Conservation (phyloP, 2,888 invertebrate genomes). For the Melanargia galathea region DNA sequence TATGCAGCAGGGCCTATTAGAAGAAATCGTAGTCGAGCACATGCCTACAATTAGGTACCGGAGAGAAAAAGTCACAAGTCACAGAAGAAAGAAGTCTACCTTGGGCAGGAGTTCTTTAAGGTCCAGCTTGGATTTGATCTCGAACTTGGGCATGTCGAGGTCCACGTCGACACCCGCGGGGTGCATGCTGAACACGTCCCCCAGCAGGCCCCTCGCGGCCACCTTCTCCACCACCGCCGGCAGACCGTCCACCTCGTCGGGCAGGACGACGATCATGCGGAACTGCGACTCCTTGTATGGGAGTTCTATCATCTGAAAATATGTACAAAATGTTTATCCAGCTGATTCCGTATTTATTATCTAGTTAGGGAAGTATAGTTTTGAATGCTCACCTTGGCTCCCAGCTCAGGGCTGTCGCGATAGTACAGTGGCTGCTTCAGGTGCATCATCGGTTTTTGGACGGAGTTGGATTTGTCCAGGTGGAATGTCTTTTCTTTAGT, state of each 20-base stretch:
- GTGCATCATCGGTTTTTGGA: constrained; percentile 59
- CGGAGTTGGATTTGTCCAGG: constrained; percentile 44
- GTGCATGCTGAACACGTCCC: constrained; percentile 49
- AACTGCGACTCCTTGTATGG: constrained; percentile 59
- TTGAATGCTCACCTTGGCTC: constrained; percentile 51
- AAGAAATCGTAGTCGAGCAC: too few species aligned
- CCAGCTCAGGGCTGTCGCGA: constrained; percentile 49
- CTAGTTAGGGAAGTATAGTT: too few species aligned
- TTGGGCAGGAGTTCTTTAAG: constrained; percentile 55
- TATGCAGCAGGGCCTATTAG: too few species aligned
- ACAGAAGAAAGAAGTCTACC: constrained; percentile 42
- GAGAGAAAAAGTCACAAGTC: too few species aligned
- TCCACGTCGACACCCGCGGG: constrained; percentile 46
- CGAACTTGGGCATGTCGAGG: constrained; percentile 58
- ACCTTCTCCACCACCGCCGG: constrained; percentile 53
- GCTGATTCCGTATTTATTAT: too few species aligned
- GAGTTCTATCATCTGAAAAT: constrained; percentile 55
- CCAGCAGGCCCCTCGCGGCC: constrained; percentile 49
- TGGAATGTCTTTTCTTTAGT: constrained; percentile 57
- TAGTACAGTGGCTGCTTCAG: constrained; percentile 50
- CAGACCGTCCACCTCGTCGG: constrained; percentile 56
- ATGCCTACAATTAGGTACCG: too few species aligned
- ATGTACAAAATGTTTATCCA: background rate
- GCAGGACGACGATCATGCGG: constrained; percentile 61
- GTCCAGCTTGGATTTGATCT: constrained; percentile 51